Conservation (phyloP, 2,888 invertebrate genomes). For the Yponomeuta malinellus region DNA sequence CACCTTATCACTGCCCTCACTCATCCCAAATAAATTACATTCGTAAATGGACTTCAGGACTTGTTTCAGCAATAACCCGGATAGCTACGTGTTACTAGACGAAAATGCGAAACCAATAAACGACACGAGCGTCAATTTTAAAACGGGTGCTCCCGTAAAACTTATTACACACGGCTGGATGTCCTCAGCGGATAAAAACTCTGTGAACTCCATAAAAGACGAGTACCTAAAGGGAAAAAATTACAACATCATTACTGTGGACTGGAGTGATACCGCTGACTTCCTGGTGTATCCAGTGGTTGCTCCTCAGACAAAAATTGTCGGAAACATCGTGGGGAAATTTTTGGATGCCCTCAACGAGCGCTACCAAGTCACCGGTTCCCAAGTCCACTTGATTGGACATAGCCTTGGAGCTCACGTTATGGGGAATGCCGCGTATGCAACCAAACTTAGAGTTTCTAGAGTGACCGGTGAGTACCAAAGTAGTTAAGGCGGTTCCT, state of each 20-base stretch:
- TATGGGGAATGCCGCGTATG: constrained; percentile 44
- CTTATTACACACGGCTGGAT: constrained; percentile 71
- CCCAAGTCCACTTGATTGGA: constrained; percentile 44
- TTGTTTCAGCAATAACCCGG: constrained; percentile 30
- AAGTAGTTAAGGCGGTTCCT: too few species aligned
- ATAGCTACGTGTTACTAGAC: constrained; percentile 33
- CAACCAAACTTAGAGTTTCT: constrained; percentile 28
- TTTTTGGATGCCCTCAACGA: constrained; percentile 34
- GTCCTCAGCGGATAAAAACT: constrained; percentile 48
- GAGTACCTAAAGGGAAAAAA: constrained; percentile 50
- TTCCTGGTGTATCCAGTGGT: constrained; percentile 42
- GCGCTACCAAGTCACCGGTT: constrained; percentile 33
- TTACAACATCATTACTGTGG: constrained; percentile 57
- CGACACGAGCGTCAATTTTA: constrained; percentile 22
- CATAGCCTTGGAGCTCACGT: constrained; percentile 54
- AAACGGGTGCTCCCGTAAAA: constrained; percentile 46
- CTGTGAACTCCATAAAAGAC: constrained; percentile 50
- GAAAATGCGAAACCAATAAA: constrained; percentile 26
- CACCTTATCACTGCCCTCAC: too few species aligned
- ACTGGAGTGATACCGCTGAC: constrained; percentile 47
- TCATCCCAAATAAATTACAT: not conserved
- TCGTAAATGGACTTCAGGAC: not conserved
- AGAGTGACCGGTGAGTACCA: constrained; percentile 38
- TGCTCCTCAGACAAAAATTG: constrained; percentile 36
- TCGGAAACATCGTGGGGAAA: constrained; percentile 34